These are phyloP conservation scores for Acipenser oxyrinchus DNA, from an alignment of 2,797 vertebrate genomes.

Conservation along the genomic window DNA sequence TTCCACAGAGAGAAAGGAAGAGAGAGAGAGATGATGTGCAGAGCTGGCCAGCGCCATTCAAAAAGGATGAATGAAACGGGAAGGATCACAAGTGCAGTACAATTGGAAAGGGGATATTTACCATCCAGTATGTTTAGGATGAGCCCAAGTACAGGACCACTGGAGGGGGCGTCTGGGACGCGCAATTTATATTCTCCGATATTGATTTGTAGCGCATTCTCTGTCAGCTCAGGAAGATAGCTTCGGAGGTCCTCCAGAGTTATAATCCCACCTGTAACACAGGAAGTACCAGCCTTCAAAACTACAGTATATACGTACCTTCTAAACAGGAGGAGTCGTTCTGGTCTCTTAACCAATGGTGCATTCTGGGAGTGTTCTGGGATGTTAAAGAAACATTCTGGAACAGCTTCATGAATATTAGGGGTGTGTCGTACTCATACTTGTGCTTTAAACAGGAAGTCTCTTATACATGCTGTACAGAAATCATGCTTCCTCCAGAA, in stretches of 20 bases:
- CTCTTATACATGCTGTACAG: too few relatives aligned
- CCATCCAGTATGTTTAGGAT: slow-evolving; percentile 89
- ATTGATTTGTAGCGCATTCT: slow-evolving; percentile 55
- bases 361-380: too few relatives aligned
- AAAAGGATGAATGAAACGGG: background rate
- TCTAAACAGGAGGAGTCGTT: too few relatives aligned
- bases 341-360: too few relatives aligned
- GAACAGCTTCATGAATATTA: too few relatives aligned
- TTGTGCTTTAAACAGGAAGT: too few relatives aligned
- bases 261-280: slow-evolving; percentile 76
- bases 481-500: too few relatives aligned
- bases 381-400: too few relatives aligned
- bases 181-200: slow-evolving; percentile 71
- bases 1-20: background rate
- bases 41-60: background rate
- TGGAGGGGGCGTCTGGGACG: slow-evolving; percentile 71
- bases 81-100: background rate
- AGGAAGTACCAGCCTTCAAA: slow-evolving; percentile 30
- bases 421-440: too few relatives aligned
- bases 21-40: background rate
- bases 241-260: slow-evolving; percentile 73
- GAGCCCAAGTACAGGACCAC: slow-evolving; percentile 81
- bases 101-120: slow-evolving; percentile 35
- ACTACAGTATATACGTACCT: slow-evolving; percentile 14
- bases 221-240: slow-evolving; percentile 64